phyloP scores from a whole-genome alignment of 2,797 vertebrate genomes.

The Sebastes nivosus region DNA sequence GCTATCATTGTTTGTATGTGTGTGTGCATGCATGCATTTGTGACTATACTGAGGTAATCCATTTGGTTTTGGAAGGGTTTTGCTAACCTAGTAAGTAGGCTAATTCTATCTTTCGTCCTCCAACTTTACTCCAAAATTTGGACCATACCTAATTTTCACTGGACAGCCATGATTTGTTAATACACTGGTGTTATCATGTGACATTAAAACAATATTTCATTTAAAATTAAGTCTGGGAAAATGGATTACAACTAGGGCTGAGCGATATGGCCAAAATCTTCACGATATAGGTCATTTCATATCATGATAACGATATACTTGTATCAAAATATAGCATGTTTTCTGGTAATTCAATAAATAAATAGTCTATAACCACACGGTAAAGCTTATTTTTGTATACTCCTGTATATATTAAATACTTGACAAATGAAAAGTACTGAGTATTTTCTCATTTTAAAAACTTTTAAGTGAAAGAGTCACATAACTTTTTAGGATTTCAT shows the following conservation, averaged over 20 bases:
- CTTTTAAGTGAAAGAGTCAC: not conserved
- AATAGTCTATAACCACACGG: too few species aligned
- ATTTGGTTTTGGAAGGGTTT: not conserved
- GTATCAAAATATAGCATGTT: too few species aligned
- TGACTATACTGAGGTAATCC: not conserved
- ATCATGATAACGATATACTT: too few species aligned
- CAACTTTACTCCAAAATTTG: not conserved
- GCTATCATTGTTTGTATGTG: not conserved
- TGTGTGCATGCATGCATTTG: not conserved
- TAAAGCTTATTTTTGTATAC: too few species aligned
- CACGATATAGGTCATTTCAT: too few species aligned
- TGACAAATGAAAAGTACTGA: too few species aligned
- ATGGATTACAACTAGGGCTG: not conserved
- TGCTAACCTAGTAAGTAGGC: not conserved
- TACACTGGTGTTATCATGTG: not conserved
- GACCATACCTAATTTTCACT: not conserved
- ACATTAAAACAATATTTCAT: not conserved
- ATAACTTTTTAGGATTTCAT: not conserved
- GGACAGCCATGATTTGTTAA: not conserved
- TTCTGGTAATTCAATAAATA: too few species aligned
- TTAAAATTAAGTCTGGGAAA: not conserved
- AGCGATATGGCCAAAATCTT: too few species aligned
- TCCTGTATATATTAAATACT: too few species aligned
- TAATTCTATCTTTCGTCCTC: not conserved
- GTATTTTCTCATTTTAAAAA: too few species aligned